phyloP scores from a whole-genome alignment of 2,888 invertebrate species.

The Drosophila falleni region DNA sequence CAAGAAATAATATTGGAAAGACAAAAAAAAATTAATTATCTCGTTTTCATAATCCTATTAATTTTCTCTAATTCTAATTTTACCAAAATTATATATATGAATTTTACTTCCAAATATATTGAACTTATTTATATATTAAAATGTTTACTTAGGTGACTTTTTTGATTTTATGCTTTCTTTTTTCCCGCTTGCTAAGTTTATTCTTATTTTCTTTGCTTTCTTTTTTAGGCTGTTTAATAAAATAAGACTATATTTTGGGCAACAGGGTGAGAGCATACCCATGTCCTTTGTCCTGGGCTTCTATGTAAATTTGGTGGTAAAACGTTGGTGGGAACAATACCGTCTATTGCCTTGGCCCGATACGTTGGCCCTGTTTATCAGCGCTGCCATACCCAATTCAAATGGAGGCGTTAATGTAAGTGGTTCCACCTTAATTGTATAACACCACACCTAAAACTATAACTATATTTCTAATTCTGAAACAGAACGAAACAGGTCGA shows the following conservation, averaged over 20 bases:
- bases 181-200: too few relatives aligned
- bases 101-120: too few relatives aligned
- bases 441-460: background rate
- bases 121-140: too few relatives aligned
- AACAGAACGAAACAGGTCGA: conserved; percentile 94
- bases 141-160: too few relatives aligned
- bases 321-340: conserved; percentile 98
- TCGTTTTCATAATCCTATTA: too few relatives aligned
- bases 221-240: conserved; percentile 93
- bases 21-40: too few relatives aligned
- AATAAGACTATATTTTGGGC: conserved; percentile 93
- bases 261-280: conserved; percentile 95
- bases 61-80: too few relatives aligned
- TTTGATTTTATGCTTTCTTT: too few relatives aligned
- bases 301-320: conserved; percentile 96
- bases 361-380: conserved; percentile 95
- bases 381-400: conserved; percentile 94
- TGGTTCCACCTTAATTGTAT: conserved; percentile 17
- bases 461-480: background rate
- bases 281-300: conserved; percentile 98
- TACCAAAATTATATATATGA: too few relatives aligned
- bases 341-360: conserved; percentile 97
- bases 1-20: too few relatives aligned
- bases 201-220: background rate
- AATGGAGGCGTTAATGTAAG: conserved; percentile 86